These are phyloP conservation scores for Meliscaeva auricollis DNA, from an alignment of 2,888 invertebrate genomes.

Conservation along the genomic window DNA sequence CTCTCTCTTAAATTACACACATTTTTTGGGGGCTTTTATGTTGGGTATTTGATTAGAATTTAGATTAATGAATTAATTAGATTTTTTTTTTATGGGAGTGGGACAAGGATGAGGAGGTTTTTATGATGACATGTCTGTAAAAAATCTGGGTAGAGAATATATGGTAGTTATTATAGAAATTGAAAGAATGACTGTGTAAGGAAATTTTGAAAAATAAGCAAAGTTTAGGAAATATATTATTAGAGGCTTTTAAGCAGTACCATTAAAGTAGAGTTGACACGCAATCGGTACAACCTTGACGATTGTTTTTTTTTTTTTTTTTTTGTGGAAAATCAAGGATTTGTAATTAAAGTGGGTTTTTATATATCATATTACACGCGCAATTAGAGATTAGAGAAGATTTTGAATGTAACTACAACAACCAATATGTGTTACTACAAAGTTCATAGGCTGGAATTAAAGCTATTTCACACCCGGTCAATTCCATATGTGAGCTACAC, in stretches of 20 bases:
- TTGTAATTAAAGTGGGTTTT: not conserved
- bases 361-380: too few species aligned
- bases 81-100: not conserved
- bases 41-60: conserved; percentile 26
- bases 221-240: not conserved
- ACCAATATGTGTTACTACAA: too few species aligned
- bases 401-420: too few species aligned
- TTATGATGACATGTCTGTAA: conserved; percentile 14
- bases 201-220: not conserved
- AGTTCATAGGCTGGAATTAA: too few species aligned
- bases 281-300: not conserved
- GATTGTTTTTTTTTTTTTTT: not conserved
- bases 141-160: not conserved
- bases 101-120: not conserved
- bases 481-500: too few species aligned
- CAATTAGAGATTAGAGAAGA: too few species aligned
- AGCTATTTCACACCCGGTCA: too few species aligned
- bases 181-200: not conserved
- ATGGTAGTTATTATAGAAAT: not conserved
- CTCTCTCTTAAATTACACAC: not conserved
- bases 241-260: not conserved
- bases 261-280: conserved; percentile 22
- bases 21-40: conserved; percentile 15
- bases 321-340: not conserved
- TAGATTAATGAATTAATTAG: conserved; percentile 41